These are phyloP conservation scores for Phacellophora camtschatica DNA, from an alignment of 30 jellyfish, hydroid and myxozoan species.

Conservation along the genomic window DNA sequence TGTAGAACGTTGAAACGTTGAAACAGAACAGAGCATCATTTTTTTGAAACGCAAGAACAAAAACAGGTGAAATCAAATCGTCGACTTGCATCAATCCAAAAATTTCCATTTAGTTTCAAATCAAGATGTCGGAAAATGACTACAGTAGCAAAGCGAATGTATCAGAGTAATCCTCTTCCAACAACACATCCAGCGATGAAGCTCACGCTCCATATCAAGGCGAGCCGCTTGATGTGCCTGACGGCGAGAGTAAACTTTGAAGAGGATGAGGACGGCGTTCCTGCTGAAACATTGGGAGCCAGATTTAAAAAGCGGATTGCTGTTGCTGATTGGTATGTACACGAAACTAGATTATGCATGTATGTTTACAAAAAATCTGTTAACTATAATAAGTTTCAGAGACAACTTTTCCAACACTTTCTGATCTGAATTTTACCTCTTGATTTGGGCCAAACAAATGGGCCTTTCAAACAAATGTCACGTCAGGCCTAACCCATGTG, in stretches of 20 bases:
- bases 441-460: no score
- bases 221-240: conserved; percentile 10
- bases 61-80: background rate
- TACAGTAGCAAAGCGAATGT: conserved; percentile 5
- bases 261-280: background rate
- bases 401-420: no score
- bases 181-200: background rate
- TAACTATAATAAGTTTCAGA: no score
- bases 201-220: conserved; percentile 29
- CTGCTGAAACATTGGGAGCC: background rate
- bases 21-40: background rate
- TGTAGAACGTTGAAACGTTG: no score
- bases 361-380: no score
- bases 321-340: background rate
- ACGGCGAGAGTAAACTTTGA: background rate
- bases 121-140: conserved; percentile 18
- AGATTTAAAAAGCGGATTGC: background rate
- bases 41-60: background rate
- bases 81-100: no score
- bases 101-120: no score
- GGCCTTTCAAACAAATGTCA: no score
- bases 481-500: no score
- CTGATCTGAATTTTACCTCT: no score
- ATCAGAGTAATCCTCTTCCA: background rate
- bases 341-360: no score